Base-by-base conservation (phyloP, 1,140 invertebrate species). In the Drosophila kanapiae region DNA sequence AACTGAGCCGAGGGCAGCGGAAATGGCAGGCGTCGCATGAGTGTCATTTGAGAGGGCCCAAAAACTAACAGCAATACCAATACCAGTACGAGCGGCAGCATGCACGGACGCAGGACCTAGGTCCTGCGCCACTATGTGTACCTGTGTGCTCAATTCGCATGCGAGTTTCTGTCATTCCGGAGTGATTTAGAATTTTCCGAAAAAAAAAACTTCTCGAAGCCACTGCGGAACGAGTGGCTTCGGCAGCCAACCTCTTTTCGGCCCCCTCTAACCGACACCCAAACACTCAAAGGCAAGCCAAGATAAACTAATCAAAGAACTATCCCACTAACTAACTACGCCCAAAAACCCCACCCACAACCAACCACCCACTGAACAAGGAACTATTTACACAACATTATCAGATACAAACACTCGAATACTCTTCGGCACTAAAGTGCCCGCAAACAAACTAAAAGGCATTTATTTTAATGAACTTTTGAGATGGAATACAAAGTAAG, bases 21-120 rank as follows among this genome's bases (percentile, higher is more conserved):
- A 91, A 90, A 90, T 90, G 85, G 85, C 85, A 90, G 85, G 61
- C 85, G 85, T 91, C 85, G 85, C 85, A 90, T 90, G 85, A 90
- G 85, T 91, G 86, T 90, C 85, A 90, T 90, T 82, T 90, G 75
- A 90, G 86, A 85, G 75, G 67, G 62, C 67, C 85, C 70, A 42
- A 61, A 58, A 70, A 81, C 43, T 42, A 76, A 45, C 48, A 80
- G 57, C 38, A 77, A 78, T 53, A 78, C 51, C 18, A 69, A 59
- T 62, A 79, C 61, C 29, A 77, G 45, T 43, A 75, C 68, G 23
- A 63, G 61, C 57, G 62, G 75, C 75, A 75, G 75, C 61, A 65
- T 68, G 62, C 51, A 51, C 62, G 43, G 67, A 43, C 49, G 51
- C 40, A 76, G 38, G 48, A 43, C 60, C 48, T 16, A 60, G 59